Evolutionary conservation across 2,797 vertebrate species (phyloP).

Genomic region (Lepus townsendii): DNA sequence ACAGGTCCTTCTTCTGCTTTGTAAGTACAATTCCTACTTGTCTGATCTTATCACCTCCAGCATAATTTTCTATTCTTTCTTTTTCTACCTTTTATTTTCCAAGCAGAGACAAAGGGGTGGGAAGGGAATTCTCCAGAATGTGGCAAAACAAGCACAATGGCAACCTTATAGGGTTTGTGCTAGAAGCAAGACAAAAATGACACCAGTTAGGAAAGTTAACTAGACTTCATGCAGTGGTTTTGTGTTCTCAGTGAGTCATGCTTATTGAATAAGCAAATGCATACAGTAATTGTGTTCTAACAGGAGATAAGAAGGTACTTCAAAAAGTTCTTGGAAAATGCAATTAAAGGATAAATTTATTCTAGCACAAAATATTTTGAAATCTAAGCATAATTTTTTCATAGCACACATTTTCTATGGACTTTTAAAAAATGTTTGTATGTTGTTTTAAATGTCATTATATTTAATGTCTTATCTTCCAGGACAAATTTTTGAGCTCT

Average conservation of each 20-base stretch:
- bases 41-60: not conserved
- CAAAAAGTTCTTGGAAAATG: too few species aligned
- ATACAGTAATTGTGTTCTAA: constrained; percentile 3
- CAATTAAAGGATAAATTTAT: too few species aligned
- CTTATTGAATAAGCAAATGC: not conserved
- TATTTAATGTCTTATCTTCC: not conserved
- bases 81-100: constrained; percentile 58
- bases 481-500: constrained; percentile 12
- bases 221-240: not conserved
- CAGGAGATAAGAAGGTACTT: not conserved
- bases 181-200: constrained; percentile 4
- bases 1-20: constrained; percentile 50
- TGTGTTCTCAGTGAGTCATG: not conserved
- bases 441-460: not conserved
- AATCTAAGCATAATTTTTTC: too few species aligned
- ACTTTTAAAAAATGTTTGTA: not conserved
- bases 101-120: not conserved
- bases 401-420: too few species aligned
- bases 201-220: not conserved
- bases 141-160: constrained; percentile 1
- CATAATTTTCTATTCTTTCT: constrained; percentile 43
- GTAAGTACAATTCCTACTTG: not conserved
- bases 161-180: not conserved
- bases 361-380: too few species aligned
- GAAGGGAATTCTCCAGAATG: constrained; percentile 23